Evolutionary conservation across 2,113 vertebrate genomes (phyloP).

Genomic region (Mohoua ochrocephala): DNA sequence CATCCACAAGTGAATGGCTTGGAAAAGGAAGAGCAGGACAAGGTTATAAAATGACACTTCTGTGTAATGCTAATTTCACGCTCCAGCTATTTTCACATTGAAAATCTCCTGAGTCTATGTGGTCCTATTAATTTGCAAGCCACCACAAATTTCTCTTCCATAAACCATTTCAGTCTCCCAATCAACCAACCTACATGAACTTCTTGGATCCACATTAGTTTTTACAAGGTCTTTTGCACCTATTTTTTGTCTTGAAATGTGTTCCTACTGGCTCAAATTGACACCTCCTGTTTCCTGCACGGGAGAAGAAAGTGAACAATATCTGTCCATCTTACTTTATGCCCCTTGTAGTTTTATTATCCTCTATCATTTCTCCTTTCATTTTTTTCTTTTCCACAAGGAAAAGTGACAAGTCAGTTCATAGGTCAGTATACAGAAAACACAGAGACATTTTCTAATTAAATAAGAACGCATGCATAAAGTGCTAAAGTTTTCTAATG

Average conservation of each 20-base stretch:
- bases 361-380: neutral
- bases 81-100: neutral
- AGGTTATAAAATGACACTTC: neutral
- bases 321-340: neutral
- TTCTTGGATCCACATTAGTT: neutral
- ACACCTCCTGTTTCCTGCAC: neutral
- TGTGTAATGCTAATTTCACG: neutral
- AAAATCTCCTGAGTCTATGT: neutral
- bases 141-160: neutral
- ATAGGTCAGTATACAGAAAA: neutral
- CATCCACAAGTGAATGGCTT: neutral
- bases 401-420: neutral
- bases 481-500: neutral
- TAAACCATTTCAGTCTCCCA: neutral
- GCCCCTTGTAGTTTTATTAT: neutral
- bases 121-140: neutral
- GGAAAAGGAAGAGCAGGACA: neutral
- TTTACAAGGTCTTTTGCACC: neutral
- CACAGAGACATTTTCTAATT: neutral
- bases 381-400: neutral
- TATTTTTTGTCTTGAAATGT: neutral
- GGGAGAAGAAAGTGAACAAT: neutral
- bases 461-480: neutral
- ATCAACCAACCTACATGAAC: neutral
- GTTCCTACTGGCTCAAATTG: neutral